These are phyloP conservation scores for Neolamprologus fasciatus DNA, from an alignment of 2,113 vertebrate species.

Conservation along the genomic window DNA sequence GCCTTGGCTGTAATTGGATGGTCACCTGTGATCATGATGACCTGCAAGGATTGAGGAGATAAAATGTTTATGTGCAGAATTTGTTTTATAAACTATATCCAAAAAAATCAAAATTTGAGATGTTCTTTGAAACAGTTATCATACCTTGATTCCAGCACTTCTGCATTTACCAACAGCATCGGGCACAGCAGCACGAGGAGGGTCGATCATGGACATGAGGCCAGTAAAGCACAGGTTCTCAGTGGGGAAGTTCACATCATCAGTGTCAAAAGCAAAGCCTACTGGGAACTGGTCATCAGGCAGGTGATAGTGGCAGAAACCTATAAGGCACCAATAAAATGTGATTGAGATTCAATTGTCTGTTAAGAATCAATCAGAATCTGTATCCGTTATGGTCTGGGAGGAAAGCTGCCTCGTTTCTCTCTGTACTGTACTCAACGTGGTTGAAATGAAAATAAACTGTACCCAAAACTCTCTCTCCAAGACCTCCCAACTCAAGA, in stretches of 20 bases:
- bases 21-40: constrained; percentile 93
- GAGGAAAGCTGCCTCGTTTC: background rate
- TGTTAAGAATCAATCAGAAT: background rate
- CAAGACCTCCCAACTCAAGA: constrained; percentile 83
- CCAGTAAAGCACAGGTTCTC: constrained; percentile 80
- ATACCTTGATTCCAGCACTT: constrained; percentile 89
- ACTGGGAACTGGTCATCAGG: constrained; percentile 79
- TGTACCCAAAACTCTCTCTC: constrained; percentile 85
- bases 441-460: background rate
- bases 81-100: constrained; percentile 27
- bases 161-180: constrained; percentile 90
- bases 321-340: constrained; percentile 40
- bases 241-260: constrained; percentile 81
- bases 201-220: constrained; percentile 92
- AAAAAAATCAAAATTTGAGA: background rate
- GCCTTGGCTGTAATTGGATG: constrained; percentile 94
- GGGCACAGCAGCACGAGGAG: constrained; percentile 81
- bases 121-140: background rate
- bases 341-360: background rate
- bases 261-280: constrained; percentile 56
- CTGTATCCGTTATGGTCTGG: background rate
- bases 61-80: background rate
- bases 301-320: constrained; percentile 81
- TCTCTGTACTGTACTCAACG: background rate
- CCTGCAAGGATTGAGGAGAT: constrained; percentile 62